Evolutionary conservation across 2,113 vertebrate genomes (phyloP), one percentile per base, ranked within the genome.

Genomic region (Siniperca knerii): DNA sequence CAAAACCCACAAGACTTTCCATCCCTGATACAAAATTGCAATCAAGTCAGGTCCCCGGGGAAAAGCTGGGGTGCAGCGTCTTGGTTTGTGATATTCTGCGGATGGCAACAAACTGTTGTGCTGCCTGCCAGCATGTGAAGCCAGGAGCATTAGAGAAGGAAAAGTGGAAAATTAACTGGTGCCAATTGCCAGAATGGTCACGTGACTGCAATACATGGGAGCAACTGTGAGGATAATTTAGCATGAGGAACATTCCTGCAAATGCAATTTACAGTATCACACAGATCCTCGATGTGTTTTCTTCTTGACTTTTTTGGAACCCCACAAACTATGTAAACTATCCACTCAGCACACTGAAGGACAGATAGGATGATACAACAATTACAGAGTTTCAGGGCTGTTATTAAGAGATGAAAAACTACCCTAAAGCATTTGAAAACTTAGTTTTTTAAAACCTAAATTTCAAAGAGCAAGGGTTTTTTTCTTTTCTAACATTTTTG

Each of bases 1-100:
- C 29, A 68, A 90, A 94, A 90, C 81, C 89, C 91, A 88, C 84
- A 90, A 87, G 85, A 87, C 85, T 92, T 94, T 94, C 92, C 89
- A 89, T 92, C 69, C 29, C 46, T 86, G 83, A 88, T 85, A 88
- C 66, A 87, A 92, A 91, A 86, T 82, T 90, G 85, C 84, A 93
- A 92, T 94, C 90, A 93, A 91, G 84, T 85, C 29, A 35, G 6
- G 61, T 79, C 83, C 81, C 81, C 13, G 8, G 64, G 85, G 76
- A 20, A 44, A 88, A 75, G 62, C 33, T 52, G 65, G 86, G 79
- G 82, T 55, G 77, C 60, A 67, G 77, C 62, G 25, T 55, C 75
- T 87, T 29, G 44, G 73, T 81, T 85, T 81, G 83, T 55, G 76
- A 86, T 88, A 55, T 70, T 90, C 73, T 68, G 72, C 15, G 57